These are phyloP conservation scores for Chlorops oryzae DNA, from an alignment of 1,140 invertebrate genomes.

Conservation along the genomic window DNA sequence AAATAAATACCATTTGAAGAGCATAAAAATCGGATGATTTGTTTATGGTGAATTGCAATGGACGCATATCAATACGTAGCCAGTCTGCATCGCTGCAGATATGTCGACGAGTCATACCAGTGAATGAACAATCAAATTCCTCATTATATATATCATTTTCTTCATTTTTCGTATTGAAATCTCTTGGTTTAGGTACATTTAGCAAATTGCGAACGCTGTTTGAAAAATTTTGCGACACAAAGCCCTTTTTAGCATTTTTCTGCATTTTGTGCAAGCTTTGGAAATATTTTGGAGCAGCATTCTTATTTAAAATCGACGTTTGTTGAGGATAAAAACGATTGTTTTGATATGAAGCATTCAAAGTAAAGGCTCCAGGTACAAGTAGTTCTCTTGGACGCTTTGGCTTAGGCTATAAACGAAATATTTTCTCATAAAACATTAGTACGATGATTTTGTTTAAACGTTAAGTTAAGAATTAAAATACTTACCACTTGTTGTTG, in stretches of 20 bases:
- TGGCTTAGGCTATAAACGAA: conserved; percentile 5
- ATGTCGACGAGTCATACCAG: conserved; percentile 9
- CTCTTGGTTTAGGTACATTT: neutral
- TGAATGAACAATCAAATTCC: conserved; percentile 7
- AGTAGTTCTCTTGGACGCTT: conserved; percentile 5
- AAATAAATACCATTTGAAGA: neutral
- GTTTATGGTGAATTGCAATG: no score
- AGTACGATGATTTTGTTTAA: neutral
- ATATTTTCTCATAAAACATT: neutral
- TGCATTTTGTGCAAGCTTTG: conserved; percentile 10
- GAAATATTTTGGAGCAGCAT: conserved; percentile 10
- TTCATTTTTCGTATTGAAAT: neutral
- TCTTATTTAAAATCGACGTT: neutral
- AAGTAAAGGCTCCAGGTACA: conserved; percentile 17
- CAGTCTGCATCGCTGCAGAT: neutral
- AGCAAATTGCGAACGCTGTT: conserved; percentile 3
- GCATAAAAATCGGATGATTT: no score
- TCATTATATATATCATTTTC: neutral
- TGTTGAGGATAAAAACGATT: conserved; percentile 13
- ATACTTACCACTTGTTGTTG: conserved; percentile 3
- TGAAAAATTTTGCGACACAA: conserved; percentile 13
- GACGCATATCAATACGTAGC: conserved; percentile 8
- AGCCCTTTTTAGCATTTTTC: conserved; percentile 11
- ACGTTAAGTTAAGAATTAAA: neutral
- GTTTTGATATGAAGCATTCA: conserved; percentile 11